Base-by-base conservation (phyloP, 2,113 vertebrate genomes). In the Loxodonta africana region DNA sequence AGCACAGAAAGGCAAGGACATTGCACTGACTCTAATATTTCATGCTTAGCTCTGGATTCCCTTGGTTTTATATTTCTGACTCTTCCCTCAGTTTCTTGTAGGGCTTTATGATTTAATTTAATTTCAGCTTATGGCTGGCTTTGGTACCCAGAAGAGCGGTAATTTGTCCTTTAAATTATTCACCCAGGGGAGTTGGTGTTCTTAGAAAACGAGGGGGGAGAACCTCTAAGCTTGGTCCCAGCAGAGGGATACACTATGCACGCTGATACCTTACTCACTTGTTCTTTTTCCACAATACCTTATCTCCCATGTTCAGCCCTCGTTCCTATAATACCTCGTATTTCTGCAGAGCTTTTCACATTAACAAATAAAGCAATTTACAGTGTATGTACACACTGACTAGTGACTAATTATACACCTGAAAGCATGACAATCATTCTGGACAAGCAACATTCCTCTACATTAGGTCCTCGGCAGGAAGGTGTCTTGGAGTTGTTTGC, bases 81-180 rank as follows among this genome's bases (percentile, higher is more conserved):
- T 96, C 97, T 97, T 94, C 90, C 67, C 46, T 96, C 73, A 18
- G 81, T 97, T 98, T 97, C 95, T 97, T 95, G 94, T 94, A 97
- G 48, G 88, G 82, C 92, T 97, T 97, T 95, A 98, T 97, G 96
- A 97, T 98, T 97, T 97, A 96, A 97, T 97, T 98, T 98, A 94
- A 97, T 97, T 97, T 97, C 84, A 95, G 88, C 92, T 95, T 97
- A 97, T 86, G 63, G 94, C 96, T 96, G 95, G 93, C 95, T 97
- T 97, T 97, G 97, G 97, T 97, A 91, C 96, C 86, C 95, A 96
- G 92, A 97, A 95, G 96, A 97, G 82, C 82, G 90, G 88, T 95
- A 97, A 98, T 97, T 98, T 97, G 94, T 97, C 97, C 97, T 97
- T 96, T 97, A 95, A 97, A 95, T 97, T 96, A 96, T 95, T 97